A percentile compares a stretch with the other conserved stretches of the same genome.
Evolutionary conservation across 2,797 vertebrate species (phyloP).

Genomic region (Acipenser ruthenus): DNA sequence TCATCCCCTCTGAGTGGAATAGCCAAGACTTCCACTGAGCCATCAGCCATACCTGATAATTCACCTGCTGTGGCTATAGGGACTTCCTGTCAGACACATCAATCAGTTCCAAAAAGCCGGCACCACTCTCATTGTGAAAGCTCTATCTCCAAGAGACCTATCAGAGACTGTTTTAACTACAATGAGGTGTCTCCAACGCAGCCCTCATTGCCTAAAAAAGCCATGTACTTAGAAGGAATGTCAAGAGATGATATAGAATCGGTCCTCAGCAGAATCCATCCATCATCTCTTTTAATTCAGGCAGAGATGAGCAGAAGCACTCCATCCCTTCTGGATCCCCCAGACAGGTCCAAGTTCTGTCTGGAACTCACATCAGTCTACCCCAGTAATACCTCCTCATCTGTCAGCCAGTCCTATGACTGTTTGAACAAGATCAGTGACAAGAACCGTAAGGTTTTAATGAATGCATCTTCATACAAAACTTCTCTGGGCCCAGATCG

Average conservation of each 20-base stretch:
- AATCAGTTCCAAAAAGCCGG: constrained; percentile 35
- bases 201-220: constrained; percentile 77
- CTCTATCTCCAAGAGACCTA: constrained; percentile 65
- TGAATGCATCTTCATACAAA: constrained; percentile 21
- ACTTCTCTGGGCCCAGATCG: constrained; percentile 22
- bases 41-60: constrained; percentile 7
- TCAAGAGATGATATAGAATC: constrained; percentile 36
- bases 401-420: constrained; percentile 73
- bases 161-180: constrained; percentile 68
- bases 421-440: constrained; percentile 60
- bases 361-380: constrained; percentile 71
- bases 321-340: constrained; percentile 70
- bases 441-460: constrained; percentile 40
- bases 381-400: constrained; percentile 40
- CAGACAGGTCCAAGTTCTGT: constrained; percentile 80
- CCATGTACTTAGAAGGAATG: constrained; percentile 60
- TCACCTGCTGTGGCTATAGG: constrained; percentile 15
- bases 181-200: constrained; percentile 76
- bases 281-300: constrained; percentile 53
- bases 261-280: constrained; percentile 33
- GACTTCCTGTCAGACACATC: constrained; percentile 29
- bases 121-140: constrained; percentile 52
- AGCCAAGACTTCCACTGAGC: constrained; percentile 22
- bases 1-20: constrained; percentile 26
- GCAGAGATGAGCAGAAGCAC: constrained; percentile 76